A percentile compares a stretch with the other conserved stretches of the same genome.
Evolutionary conservation across 2,797 vertebrate species (phyloP).

Genomic region (Pangasius larnaudii): DNA sequence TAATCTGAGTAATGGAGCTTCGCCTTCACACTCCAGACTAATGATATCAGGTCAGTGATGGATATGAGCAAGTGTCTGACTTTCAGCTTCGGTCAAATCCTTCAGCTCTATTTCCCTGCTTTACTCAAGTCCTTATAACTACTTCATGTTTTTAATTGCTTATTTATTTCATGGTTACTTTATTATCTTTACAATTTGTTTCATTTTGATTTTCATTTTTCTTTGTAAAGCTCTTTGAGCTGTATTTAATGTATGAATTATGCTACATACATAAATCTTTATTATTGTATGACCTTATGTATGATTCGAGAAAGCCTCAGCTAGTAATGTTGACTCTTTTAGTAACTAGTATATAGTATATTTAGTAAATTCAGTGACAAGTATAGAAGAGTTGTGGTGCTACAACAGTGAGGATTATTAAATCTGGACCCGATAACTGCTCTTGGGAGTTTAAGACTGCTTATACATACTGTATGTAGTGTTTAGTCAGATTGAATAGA

Average conservation of each 20-base stretch:
- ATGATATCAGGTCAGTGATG: conserved; percentile 35
- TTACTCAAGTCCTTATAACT: not conserved
- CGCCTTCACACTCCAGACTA: not conserved
- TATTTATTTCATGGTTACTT: not conserved
- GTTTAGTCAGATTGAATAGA: too few relatives aligned
- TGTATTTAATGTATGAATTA: not conserved
- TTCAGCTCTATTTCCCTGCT: not conserved
- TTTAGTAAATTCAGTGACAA: not conserved
- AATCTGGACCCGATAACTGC: not conserved
- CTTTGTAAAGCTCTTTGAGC: not conserved
- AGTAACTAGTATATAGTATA: not conserved
- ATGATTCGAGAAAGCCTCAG: not conserved
- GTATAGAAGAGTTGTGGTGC: not conserved
- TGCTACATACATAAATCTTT: not conserved
- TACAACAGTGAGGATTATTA: not conserved
- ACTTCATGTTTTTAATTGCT: too few relatives aligned
- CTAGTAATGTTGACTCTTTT: not conserved
- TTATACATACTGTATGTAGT: too few relatives aligned
- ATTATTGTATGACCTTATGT: not conserved
- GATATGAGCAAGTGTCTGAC: conserved; percentile 29
- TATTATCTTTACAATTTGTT: not conserved
- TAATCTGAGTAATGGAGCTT: conserved; percentile 20
- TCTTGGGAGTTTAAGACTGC: not conserved
- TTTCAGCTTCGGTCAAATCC: conserved; percentile 39
- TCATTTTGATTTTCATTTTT: not conserved